Conservation (phyloP, 2,797 vertebrate genomes). For the Babyrousa celebensis region DNA sequence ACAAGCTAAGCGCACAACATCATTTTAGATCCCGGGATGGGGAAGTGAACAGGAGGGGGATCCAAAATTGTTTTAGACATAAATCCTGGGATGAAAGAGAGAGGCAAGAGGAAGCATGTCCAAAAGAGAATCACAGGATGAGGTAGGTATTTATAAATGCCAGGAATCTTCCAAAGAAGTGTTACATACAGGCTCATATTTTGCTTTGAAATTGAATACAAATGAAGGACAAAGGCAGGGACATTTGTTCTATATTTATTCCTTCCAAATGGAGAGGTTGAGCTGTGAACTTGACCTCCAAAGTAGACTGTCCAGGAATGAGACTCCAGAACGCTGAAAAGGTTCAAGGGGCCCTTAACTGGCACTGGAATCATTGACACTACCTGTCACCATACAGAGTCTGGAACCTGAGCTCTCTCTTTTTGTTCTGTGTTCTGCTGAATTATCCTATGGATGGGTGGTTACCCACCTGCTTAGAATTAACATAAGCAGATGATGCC, state of each 20-base stretch:
- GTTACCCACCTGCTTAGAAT: not conserved
- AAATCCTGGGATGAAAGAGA: not conserved
- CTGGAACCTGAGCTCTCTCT: not conserved
- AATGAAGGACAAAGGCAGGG: not conserved
- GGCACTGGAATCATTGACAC: not conserved
- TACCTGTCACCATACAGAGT: not conserved
- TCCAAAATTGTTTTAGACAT: not conserved
- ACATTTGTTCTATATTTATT: not conserved
- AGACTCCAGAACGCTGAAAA: not conserved
- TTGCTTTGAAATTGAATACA: not conserved
- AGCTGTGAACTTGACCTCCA: not conserved
- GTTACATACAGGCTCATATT: not conserved
- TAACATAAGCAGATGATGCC: not conserved
- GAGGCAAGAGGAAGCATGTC: not conserved
- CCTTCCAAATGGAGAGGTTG: not conserved
- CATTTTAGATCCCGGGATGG: not conserved
- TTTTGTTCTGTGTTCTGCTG: rapidly evolving
- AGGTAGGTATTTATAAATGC: not conserved
- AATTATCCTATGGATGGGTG: rapidly evolving
- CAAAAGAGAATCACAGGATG: not conserved
- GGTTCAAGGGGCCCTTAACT: not conserved
- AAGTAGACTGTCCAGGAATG: not conserved
- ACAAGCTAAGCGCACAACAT: not conserved
- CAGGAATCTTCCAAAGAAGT: not conserved
- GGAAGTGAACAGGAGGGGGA: not conserved